Percentiles rank a stretch among this genome's conserved stretches.
Conservation (phyloP, 1,140 invertebrate species). For the Armadillidium nasatum region DNA sequence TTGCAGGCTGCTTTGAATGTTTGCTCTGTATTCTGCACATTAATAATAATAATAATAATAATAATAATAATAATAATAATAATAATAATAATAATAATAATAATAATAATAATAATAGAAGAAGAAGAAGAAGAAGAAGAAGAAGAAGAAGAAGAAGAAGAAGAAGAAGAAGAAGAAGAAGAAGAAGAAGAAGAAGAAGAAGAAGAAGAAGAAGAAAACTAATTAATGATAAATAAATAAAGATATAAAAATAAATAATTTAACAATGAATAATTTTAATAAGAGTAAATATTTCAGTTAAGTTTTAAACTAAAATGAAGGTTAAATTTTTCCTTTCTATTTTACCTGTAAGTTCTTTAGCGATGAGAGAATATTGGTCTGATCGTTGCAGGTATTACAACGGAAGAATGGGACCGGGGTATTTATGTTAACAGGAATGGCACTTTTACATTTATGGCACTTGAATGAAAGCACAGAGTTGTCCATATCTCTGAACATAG, state of each 20-base stretch:
- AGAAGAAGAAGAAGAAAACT: not conserved
- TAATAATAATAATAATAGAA: too few species aligned
- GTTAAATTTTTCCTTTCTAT: too few species aligned
- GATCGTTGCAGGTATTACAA: constrained; percentile 48
- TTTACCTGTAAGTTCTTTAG: constrained; percentile 45
- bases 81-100: too few species aligned
- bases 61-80: too few species aligned
- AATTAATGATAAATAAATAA: too few species aligned
- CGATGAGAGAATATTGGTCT: constrained; percentile 46
- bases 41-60: too few species aligned
- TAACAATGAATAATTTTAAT: not conserved
- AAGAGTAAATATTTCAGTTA: not conserved
- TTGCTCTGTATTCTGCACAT: constrained; percentile 60
- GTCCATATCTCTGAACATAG: constrained; percentile 67
- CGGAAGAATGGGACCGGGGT: constrained; percentile 46
- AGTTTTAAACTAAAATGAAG: not conserved
- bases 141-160: too few species aligned
- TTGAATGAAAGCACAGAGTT: constrained; percentile 48
- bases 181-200: not conserved
- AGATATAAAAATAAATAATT: not conserved
- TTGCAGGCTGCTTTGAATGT: constrained; percentile 62
- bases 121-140: too few species aligned
- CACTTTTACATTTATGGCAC: constrained; percentile 63
- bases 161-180: too few species aligned
- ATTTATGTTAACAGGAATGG: constrained; percentile 40